phyloP scores from a whole-genome alignment of 2,113 vertebrate genomes.

The Ailuropoda melanoleuca region DNA sequence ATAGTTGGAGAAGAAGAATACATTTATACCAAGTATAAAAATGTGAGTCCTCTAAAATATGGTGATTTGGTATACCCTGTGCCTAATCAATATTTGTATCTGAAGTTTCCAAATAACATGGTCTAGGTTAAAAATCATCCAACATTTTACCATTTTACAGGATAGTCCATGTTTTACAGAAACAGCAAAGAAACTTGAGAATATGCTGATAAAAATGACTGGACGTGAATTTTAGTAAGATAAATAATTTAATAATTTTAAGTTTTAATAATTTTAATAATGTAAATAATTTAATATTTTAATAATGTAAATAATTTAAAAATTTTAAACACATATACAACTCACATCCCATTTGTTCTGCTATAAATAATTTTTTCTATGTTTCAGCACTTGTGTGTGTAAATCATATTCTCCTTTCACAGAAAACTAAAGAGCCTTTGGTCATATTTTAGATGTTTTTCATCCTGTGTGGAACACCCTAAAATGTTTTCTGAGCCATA shows the following conservation, averaged over 20 bases:
- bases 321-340: neutral
- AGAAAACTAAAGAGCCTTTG: neutral
- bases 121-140: neutral
- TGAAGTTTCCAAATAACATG: neutral
- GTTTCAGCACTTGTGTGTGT: neutral
- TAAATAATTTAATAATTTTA: neutral
- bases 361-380: constrained; percentile 10
- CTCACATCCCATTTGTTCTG: neutral
- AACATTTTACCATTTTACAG: neutral
- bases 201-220: neutral
- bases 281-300: neutral
- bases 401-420: neutral
- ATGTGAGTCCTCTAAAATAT: neutral
- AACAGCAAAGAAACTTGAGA: neutral
- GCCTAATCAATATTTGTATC: neutral
- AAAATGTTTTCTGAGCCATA: neutral
- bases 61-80: neutral
- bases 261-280: neutral
- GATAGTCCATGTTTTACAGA: neutral
- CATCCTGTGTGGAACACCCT: neutral
- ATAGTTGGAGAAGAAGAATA: neutral
- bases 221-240: neutral
- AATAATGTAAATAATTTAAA: neutral
- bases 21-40: neutral
- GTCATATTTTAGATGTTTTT: neutral